These are phyloP conservation scores for Botia kubotai DNA, from an alignment of 2,797 vertebrate genomes.

Conservation along the genomic window DNA sequence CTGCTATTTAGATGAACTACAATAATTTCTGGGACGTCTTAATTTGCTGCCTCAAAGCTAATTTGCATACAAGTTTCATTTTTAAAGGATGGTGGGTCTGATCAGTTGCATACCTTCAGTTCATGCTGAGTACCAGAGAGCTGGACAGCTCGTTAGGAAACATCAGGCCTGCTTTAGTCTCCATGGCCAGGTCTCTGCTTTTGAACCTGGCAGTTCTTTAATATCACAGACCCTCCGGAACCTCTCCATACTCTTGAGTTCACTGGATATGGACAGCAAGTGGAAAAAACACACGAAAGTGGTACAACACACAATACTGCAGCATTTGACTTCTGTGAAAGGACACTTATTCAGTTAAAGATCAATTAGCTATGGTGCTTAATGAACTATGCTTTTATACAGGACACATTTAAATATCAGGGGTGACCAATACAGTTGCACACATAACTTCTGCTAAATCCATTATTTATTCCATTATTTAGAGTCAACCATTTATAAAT, in stretches of 20 bases:
- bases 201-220: too few species aligned
- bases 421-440: conserved; percentile 17
- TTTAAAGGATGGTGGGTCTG: conserved; percentile 56
- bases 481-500: background rate
- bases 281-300: conserved; percentile 1
- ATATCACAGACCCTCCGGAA: background rate
- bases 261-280: conserved; percentile 36
- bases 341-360: background rate
- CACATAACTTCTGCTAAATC: background rate
- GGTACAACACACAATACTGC: conserved; percentile 14
- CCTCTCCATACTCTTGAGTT: conserved; percentile 29
- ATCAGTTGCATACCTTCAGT: conserved; percentile 53
- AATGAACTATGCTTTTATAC: background rate
- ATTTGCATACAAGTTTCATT: background rate
- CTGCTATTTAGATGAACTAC: background rate
- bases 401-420: conserved; percentile 2
- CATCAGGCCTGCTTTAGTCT: background rate
- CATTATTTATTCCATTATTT: background rate
- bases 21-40: background rate
- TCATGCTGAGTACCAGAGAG: background rate
- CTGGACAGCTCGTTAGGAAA: background rate
- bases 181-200: background rate
- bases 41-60: background rate
- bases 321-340: conserved; percentile 12
- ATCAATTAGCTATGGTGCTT: conserved; percentile 1